A percentile compares a stretch with the other conserved stretches of the same genome.
Evolutionary conservation across 2,888 invertebrate species (phyloP).

Genomic region (Achlya flavicornis): DNA sequence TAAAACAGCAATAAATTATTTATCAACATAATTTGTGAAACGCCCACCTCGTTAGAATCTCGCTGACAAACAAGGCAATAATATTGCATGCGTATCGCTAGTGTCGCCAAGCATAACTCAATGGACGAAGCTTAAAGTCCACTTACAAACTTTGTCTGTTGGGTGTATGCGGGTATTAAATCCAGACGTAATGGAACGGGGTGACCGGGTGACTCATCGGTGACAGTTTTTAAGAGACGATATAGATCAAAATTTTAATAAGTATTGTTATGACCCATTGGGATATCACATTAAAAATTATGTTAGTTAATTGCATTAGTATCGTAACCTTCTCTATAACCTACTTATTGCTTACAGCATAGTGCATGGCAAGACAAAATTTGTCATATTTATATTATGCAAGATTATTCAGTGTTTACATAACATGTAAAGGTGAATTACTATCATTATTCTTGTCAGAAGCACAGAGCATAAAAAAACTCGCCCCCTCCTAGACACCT

Average conservation of each 20-base stretch:
- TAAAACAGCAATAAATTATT: too few relatives aligned
- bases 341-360: neutral
- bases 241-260: neutral
- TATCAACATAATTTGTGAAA: neutral
- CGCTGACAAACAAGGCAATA: neutral
- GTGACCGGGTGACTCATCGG: neutral
- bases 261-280: too few relatives aligned
- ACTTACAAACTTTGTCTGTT: neutral
- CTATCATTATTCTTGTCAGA: neutral
- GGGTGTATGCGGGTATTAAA: neutral
- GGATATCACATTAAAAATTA: neutral
- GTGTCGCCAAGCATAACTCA: neutral
- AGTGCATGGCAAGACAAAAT: neutral
- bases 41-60: neutral
- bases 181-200: neutral
- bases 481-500: too few relatives aligned
- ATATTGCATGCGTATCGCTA: neutral
- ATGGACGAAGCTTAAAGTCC: neutral
- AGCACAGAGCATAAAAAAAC: too few relatives aligned
- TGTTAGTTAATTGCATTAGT: neutral
- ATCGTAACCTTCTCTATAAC: neutral
- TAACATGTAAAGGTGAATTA: neutral
- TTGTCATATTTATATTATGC: neutral
- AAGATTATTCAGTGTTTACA: neutral
- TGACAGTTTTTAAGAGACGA: neutral